Percentiles rank a stretch among this genome's conserved stretches.
Evolutionary conservation across 1,140 invertebrate genomes (phyloP).

Genomic region (Druon quercuslanigerum): DNA sequence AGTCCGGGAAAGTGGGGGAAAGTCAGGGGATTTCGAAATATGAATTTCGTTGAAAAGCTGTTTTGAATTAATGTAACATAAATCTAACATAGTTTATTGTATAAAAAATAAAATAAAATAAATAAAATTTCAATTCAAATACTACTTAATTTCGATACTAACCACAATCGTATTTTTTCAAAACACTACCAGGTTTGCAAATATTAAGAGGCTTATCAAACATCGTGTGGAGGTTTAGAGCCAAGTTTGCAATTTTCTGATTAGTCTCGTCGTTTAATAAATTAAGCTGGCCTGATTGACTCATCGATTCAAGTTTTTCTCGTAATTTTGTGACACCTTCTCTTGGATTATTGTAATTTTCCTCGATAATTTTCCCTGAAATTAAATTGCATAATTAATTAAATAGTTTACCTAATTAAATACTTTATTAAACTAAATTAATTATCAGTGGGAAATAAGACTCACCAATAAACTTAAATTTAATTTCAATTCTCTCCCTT

Average conservation of each 20-base stretch:
- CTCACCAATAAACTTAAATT: conserved; percentile 61
- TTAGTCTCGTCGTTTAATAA: conserved; percentile 59
- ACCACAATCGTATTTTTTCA: conserved; percentile 63
- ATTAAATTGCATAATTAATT: neutral
- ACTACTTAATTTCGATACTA: conserved; percentile 38
- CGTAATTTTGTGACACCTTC: conserved; percentile 53
- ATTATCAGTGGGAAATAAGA: neutral
- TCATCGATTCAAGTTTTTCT: conserved; percentile 53
- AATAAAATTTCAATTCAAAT: neutral
- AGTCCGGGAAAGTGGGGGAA: too few species aligned
- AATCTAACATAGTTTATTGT: too few species aligned
- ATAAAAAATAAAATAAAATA: too few species aligned
- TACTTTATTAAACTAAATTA: neutral
- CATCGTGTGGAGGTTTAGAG: conserved; percentile 57
- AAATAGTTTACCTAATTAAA: too few species aligned
- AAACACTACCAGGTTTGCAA: conserved; percentile 61
- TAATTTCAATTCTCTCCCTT: conserved; percentile 60
- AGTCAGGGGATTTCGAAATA: too few species aligned
- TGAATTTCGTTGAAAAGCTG: too few species aligned
- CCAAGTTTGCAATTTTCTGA: conserved; percentile 56
- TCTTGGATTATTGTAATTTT: conserved; percentile 55
- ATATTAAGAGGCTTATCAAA: conserved; percentile 55
- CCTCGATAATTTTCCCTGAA: conserved; percentile 60
- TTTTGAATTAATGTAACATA: too few species aligned
- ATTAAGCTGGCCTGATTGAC: conserved; percentile 52